Conservation (phyloP, 2,888 invertebrate species). For the Plagodis dolabraria region DNA sequence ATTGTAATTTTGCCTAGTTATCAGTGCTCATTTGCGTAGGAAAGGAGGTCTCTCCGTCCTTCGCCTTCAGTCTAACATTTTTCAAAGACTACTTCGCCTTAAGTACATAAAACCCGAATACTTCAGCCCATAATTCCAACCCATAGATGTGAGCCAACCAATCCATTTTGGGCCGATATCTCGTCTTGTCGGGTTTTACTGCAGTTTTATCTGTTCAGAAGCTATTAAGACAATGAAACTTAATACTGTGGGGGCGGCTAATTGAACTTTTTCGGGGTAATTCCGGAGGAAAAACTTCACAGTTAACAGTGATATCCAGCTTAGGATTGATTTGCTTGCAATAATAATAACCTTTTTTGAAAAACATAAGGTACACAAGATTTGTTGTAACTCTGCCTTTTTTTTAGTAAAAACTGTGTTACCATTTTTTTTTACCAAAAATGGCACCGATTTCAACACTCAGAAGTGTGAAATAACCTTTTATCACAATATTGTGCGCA, state of each 20-base stretch:
- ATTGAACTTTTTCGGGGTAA: constrained; percentile 42
- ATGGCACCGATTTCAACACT: no score
- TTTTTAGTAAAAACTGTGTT: no score
- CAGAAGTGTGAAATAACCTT: no score
- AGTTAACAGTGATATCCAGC: background rate
- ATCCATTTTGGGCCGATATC: constrained; percentile 22
- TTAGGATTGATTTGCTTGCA: background rate
- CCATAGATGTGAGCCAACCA: background rate
- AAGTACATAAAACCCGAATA: background rate
- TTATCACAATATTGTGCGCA: no score
- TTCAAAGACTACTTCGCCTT: no score
- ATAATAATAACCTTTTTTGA: no score
- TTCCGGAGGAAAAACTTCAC: constrained; percentile 5
- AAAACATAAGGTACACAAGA: no score
- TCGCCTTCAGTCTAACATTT: no score
- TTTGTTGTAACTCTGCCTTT: no score
- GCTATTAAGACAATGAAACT: constrained; percentile 48
- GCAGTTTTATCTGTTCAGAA: constrained; percentile 57
- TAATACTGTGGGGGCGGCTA: constrained; percentile 34
- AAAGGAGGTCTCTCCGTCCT: no score
- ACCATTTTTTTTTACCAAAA: no score
- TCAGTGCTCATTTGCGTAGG: background rate
- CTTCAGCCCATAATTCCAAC: background rate
- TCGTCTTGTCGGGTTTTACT: constrained; percentile 43
- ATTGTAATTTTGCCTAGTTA: no score